phyloP scores from a whole-genome alignment of 1,140 invertebrate genomes.

The Hycleus cichorii region DNA sequence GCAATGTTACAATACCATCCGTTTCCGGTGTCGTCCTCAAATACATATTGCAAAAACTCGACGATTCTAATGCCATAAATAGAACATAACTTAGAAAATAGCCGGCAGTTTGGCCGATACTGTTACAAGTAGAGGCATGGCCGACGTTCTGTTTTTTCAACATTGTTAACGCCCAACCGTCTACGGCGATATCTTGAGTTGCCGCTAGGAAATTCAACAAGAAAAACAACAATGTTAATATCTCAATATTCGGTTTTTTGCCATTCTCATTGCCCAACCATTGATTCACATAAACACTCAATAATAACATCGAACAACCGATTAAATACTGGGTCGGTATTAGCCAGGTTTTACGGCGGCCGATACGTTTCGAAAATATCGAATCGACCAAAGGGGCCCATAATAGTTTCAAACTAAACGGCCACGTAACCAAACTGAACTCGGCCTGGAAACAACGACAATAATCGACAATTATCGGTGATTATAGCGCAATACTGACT shows the following conservation, averaged over 20 bases:
- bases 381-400: slow-evolving; percentile 99
- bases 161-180: slow-evolving; percentile 99
- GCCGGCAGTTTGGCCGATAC: slow-evolving; percentile 95
- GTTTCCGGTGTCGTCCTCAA: slow-evolving; percentile 63
- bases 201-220: slow-evolving; percentile 92
- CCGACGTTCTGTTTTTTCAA: slow-evolving; percentile 92
- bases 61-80: slow-evolving; percentile 95
- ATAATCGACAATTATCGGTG: not conserved
- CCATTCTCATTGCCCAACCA: slow-evolving; percentile 61
- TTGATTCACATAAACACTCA: slow-evolving; percentile 66
- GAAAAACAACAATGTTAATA: slow-evolving; percentile 85
- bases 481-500: slow-evolving; percentile 37
- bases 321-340: slow-evolving; percentile 85
- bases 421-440: slow-evolving; percentile 97
- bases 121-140: slow-evolving; percentile 99
- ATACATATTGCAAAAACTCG: slow-evolving; percentile 94
- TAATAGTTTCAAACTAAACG: slow-evolving; percentile 93
- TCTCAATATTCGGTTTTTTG: slow-evolving; percentile 64
- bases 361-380: slow-evolving; percentile 73
- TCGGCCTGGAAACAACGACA: slow-evolving; percentile 67
- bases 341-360: slow-evolving; percentile 94
- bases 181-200: slow-evolving; percentile 98
- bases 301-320: slow-evolving; percentile 75
- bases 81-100: slow-evolving; percentile 96
- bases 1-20: slow-evolving; percentile 74